A percentile compares a stretch with the other conserved stretches of the same genome.
These are phyloP conservation scores for Phymanthus crucifer DNA, from an alignment of 92 coral and sea anemone species.

Conservation along the genomic window DNA sequence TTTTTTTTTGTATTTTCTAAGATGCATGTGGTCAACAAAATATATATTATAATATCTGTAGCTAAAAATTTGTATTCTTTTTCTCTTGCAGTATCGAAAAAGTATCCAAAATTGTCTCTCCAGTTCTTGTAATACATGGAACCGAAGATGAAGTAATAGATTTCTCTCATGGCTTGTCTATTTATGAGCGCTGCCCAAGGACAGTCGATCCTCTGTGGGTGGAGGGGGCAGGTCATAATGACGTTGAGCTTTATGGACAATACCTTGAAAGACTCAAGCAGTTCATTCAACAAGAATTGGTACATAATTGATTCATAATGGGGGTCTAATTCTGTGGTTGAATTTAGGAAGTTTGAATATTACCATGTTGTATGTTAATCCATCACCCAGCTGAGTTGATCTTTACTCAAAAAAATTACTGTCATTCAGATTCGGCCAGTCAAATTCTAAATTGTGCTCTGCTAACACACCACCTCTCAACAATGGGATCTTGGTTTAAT, in stretches of 20 bases:
- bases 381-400: background rate
- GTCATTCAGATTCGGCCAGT: too few species aligned
- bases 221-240: constrained; percentile 99
- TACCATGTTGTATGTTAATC: background rate
- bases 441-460: too few species aligned
- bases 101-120: constrained; percentile 98
- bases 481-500: too few species aligned
- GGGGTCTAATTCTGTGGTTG: background rate
- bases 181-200: constrained; percentile 96
- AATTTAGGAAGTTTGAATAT: constrained; percentile 8
- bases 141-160: constrained; percentile 99
- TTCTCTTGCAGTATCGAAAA: constrained; percentile 91
- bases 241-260: constrained; percentile 98
- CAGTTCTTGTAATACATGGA: constrained; percentile 96
- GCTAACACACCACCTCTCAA: too few species aligned
- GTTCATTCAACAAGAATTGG: constrained; percentile 95
- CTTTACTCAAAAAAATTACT: too few species aligned
- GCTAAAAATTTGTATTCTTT: background rate
- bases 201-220: constrained; percentile 98
- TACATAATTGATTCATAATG: constrained; percentile 62
- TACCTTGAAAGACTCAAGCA: constrained; percentile 96
- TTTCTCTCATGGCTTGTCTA: constrained; percentile 96
- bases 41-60: background rate
- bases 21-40: too few species aligned
- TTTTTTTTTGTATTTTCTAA: too few species aligned